Evolutionary conservation across 2,888 invertebrate genomes (phyloP).

Genomic region (Chelonus formosanus): DNA sequence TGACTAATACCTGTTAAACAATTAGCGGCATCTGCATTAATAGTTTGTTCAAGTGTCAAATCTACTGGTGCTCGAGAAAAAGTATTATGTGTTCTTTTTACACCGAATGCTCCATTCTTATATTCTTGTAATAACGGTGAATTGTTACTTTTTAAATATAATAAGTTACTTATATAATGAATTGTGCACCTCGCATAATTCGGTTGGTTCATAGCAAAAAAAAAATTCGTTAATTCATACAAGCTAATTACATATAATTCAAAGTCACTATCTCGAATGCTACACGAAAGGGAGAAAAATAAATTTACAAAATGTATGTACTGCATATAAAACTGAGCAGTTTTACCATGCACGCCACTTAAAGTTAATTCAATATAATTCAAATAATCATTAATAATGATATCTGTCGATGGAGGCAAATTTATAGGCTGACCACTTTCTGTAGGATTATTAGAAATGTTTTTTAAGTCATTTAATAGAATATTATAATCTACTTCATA

Average conservation of each 20-base stretch:
- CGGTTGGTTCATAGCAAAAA: conserved; percentile 16
- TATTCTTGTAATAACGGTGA: conserved; percentile 30
- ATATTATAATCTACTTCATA: background rate
- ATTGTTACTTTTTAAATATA: conserved; percentile 27
- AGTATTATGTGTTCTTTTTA: conserved; percentile 29
- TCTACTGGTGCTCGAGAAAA: conserved; percentile 36
- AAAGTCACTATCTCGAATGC: conserved; percentile 37
- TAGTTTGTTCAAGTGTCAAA: conserved; percentile 37
- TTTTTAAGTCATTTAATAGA: background rate
- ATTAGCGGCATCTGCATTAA: conserved; percentile 47
- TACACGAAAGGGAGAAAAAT: conserved; percentile 34
- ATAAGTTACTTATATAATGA: conserved; percentile 40
- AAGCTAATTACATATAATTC: conserved; percentile 15
- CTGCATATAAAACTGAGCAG: too few species aligned
- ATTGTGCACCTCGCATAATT: conserved; percentile 39
- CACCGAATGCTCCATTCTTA: conserved; percentile 30
- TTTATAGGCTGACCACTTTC: too few species aligned
- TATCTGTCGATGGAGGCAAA: too few species aligned
- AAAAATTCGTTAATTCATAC: conserved; percentile 12
- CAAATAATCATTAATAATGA: background rate
- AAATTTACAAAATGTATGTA: conserved; percentile 35
- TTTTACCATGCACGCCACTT: conserved; percentile 37
- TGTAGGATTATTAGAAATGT: background rate
- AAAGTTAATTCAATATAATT: conserved; percentile 45
- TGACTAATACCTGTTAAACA: conserved; percentile 39